Conservation (phyloP, 2,797 vertebrate species). For the Tenualosa thibaudeaui region DNA sequence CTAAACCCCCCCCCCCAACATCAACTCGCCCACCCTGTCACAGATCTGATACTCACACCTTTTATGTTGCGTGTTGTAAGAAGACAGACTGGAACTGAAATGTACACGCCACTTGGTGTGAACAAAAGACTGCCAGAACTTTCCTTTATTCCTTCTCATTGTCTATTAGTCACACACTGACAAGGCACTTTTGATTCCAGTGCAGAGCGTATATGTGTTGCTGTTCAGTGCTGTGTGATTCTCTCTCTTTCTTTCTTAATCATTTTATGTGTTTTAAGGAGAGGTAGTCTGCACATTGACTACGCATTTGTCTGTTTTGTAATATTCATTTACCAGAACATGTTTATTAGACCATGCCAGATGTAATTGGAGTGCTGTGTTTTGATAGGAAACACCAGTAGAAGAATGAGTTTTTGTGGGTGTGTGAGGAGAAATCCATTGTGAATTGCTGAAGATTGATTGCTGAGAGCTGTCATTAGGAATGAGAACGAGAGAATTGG, state of each 20-base stretch:
- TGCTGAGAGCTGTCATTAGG: too few relatives aligned
- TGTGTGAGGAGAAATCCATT: neutral
- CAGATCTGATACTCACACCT: conserved; percentile 18
- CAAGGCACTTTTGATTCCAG: neutral
- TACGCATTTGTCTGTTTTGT: neutral
- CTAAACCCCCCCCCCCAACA: neutral
- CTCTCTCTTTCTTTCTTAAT: neutral
- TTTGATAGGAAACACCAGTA: neutral
- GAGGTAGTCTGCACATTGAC: neutral
- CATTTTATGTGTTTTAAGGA: neutral
- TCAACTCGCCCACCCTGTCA: neutral
- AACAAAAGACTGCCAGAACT: conserved; percentile 20
- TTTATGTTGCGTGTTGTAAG: neutral
- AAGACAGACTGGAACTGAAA: conserved; percentile 24
- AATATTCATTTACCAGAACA: neutral
- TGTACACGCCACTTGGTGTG: conserved; percentile 33
- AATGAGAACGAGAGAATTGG: too few relatives aligned
- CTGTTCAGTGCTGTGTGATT: neutral
- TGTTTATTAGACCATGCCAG: neutral
- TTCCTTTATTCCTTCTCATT: conserved; percentile 35
- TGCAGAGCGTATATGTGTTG: neutral
- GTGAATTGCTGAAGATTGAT: too few relatives aligned
- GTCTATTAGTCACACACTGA: neutral
- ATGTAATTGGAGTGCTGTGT: conserved; percentile 9
- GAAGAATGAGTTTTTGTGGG: neutral